Base-by-base conservation (phyloP, 1,140 invertebrate species). In the Leptopilina clavipes region DNA sequence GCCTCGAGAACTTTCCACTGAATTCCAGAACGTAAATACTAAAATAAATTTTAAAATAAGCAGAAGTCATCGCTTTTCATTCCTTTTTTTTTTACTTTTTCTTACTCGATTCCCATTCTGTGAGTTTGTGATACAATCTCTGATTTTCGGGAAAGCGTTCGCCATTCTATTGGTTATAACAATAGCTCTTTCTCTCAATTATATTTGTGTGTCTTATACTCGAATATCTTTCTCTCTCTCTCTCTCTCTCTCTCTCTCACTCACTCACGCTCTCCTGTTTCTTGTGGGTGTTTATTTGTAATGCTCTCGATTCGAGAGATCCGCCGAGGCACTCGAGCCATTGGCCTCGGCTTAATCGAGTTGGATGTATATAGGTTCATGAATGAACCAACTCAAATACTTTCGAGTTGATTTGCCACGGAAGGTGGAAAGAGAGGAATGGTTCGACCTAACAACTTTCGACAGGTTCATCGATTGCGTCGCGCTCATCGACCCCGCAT, bases 351-450 rank as follows among this genome's bases (percentile, higher is more conserved):
- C 12, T 65, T 37, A 65, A 65, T 65, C 59, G 59, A 65, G 59
- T 65, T 65, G 22, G 25, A 31, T 65, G 59, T 65, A 9, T 40
- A 9, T 7, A 65, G 59, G 12, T 44, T 76, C 78, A 73, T 82
- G 79, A 82, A 82, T 82, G 81, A 82, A 81, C 73, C 25, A 65
- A 65, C 25, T 14, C 22, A 65, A 65, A 65, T 65, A 65, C 59
- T 65, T 65, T 65, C 52, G 44, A 37, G 54, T 71, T 70, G 48
- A 72, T 52, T 70, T 37, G 71, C 59, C 72, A 65, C 56, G 71
- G 44, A 79, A 71, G 45, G 45, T 37, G 18, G 22, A 70, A 71
- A 40, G 71, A 73, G 74, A 40, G 37, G 37, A 37, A 31, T 77
- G 18, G 72, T 70, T 48, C 74, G 81, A 81, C 77, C 81, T 77